Base-by-base conservation (phyloP, 2,888 invertebrate species). In the Heliconius hortense region DNA sequence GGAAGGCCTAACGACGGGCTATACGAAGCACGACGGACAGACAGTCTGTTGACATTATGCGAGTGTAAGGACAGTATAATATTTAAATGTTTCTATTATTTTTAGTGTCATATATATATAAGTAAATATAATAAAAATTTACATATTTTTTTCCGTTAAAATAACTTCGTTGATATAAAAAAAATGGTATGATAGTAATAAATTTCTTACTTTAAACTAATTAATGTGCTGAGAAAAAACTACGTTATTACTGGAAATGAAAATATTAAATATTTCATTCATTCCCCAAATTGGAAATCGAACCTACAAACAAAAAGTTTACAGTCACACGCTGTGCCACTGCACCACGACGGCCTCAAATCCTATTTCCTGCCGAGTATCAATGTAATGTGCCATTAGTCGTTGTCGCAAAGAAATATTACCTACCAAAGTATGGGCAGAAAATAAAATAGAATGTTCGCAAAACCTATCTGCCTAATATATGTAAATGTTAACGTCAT, bases 1-100 rank as follows among this genome's bases (percentile, higher is more conserved):
- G 64, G 68, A n/a, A 67, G 71, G 39, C 43, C 48, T 77, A 77
- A 72, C 75, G 69, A 72, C 72, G 53, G 43, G 64, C 72, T 69
- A 62, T 72, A 56, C 60, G 53, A 59, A 53, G 60, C n/a, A 43
- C 39, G 39, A 62, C 8, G 28, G 59, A 74, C 60, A 26, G 62
- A 74, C 60, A 24, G 28, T 73, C 59, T 74, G 48, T 69, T 68
- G 60, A 48, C 48, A 28, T 48, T 31, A 74, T 68, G 18, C 21
- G 62, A 48, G 5, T 53, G 3, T n/a, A 69, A 24, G 53, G 56
- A 56, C 31, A 31, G 13, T 69, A 21, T 48, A 5, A 11, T 68
- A 28, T 24, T 68, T 68, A 53, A 68, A 68, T 68, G 21, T 68
- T 53, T 28, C 53, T 69, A 31, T 31, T n/a, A 15, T 56, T n/a